Conservation (phyloP, 2,797 vertebrate species). For the Xiphorhynchus erythropygius region DNA sequence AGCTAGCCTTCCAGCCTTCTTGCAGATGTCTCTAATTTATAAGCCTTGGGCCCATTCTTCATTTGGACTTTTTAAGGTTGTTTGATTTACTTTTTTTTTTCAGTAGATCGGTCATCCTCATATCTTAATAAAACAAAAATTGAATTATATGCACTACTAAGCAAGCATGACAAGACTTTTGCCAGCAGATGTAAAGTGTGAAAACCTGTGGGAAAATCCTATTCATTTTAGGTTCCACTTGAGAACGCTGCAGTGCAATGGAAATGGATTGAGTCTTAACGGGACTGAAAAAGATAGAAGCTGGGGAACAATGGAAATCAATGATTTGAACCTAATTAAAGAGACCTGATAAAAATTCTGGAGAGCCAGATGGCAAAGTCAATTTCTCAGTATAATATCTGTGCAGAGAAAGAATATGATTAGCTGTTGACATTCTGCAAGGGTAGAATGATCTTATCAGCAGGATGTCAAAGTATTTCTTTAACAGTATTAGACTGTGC, state of each 20-base stretch:
- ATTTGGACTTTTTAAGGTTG: conserved; percentile 21
- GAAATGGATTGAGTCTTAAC: conserved; percentile 66
- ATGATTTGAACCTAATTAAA: conserved; percentile 77
- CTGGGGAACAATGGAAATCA: conserved; percentile 72
- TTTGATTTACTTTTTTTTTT: background rate
- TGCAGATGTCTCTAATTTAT: conserved; percentile 33
- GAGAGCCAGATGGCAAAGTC: conserved; percentile 75
- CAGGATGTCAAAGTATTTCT: conserved; percentile 38
- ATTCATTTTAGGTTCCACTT: conserved; percentile 69
- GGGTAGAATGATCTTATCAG: conserved; percentile 64
- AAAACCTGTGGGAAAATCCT: conserved; percentile 80
- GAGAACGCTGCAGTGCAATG: conserved; percentile 42
- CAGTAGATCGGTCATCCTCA: conserved; percentile 73
- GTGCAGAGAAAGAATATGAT: conserved; percentile 56
- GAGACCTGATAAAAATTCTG: conserved; percentile 73
- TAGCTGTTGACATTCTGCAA: conserved; percentile 72
- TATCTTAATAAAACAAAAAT: conserved; percentile 89
- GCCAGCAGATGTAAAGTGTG: conserved; percentile 85
- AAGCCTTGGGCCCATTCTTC: conserved; percentile 28
- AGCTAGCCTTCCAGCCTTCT: background rate
- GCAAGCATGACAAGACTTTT: conserved; percentile 84
- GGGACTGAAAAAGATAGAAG: conserved; percentile 47
- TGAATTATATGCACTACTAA: conserved; percentile 80
- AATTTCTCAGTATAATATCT: conserved; percentile 67
- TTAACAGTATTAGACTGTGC: conserved; percentile 2